A percentile compares a stretch with the other conserved stretches of the same genome.
These are phyloP conservation scores for Montifringilla adamsi DNA, from an alignment of 2,113 vertebrate genomes.

Conservation along the genomic window DNA sequence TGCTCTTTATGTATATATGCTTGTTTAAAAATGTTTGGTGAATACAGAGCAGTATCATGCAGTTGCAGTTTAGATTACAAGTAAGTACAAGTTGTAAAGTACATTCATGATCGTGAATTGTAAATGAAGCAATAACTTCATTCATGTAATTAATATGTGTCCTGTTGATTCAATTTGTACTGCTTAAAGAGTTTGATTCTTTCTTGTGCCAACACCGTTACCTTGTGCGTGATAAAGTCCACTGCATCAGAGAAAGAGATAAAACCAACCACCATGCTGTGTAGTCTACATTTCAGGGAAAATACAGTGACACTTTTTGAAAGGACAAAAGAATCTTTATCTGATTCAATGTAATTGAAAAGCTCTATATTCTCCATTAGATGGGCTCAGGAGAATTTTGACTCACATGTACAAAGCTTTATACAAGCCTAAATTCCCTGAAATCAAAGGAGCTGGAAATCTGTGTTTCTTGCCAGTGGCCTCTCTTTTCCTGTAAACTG, in stretches of 20 bases:
- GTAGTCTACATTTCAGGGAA: not conserved
- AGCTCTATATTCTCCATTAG: not conserved
- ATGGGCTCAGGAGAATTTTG: not conserved
- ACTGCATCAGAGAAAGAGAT: not conserved
- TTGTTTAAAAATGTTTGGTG: not conserved
- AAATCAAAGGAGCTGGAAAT: not conserved
- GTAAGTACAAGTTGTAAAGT: not conserved
- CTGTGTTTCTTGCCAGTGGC: not conserved
- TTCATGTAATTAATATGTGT: not conserved
- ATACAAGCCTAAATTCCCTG: not conserved
- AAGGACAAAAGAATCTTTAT: not conserved
- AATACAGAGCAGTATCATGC: not conserved
- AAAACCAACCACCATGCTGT: not conserved
- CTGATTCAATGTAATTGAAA: not conserved
- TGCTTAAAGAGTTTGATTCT: not conserved
- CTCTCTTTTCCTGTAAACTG: not conserved
- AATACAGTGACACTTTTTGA: not conserved
- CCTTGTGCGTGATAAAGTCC: not conserved
- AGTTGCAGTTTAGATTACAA: not conserved
- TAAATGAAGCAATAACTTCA: not conserved
- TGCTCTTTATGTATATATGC: not conserved
- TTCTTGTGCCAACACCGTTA: not conserved
- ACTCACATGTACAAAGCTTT: not conserved
- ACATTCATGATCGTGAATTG: not conserved
- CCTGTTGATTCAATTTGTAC: not conserved